These are phyloP conservation scores for Micrastur ruficollis DNA, from an alignment of 2,797 vertebrate genomes.

Conservation along the genomic window DNA sequence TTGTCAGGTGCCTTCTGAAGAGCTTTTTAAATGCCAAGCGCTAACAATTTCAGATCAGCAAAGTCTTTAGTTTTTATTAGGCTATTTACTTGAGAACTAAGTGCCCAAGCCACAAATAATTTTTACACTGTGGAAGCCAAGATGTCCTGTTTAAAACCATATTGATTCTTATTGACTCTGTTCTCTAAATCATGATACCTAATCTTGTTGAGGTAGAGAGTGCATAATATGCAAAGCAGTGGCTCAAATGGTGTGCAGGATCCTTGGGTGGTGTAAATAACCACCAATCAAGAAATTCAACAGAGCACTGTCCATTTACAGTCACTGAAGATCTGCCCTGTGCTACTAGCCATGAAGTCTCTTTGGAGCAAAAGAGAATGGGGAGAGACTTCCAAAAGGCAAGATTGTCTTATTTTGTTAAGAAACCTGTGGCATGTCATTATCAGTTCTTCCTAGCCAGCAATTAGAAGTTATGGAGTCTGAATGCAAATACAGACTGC, in stretches of 20 bases:
- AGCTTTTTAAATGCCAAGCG: background rate
- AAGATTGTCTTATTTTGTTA: background rate
- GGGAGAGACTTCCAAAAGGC: background rate
- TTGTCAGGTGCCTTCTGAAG: background rate
- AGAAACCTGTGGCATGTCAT: background rate
- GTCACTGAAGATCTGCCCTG: background rate
- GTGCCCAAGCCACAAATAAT: background rate
- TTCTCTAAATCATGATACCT: background rate
- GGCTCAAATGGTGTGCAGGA: background rate
- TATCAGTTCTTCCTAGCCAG: background rate
- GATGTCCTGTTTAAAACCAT: background rate
- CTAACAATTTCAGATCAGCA: background rate
- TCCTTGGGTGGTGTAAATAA: background rate
- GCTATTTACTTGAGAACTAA: background rate
- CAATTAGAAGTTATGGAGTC: background rate
- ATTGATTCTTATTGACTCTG: background rate
- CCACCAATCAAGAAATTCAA: background rate
- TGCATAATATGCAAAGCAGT: background rate
- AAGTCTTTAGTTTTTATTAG: conserved; percentile 14
- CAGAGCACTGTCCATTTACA: background rate
- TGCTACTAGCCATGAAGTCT: background rate
- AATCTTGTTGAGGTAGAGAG: background rate
- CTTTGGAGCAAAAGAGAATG: background rate
- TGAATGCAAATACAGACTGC: background rate
- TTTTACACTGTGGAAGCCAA: background rate